These are phyloP conservation scores for Seriola rivoliana DNA, from an alignment of 2,113 vertebrate genomes.

Conservation along the genomic window DNA sequence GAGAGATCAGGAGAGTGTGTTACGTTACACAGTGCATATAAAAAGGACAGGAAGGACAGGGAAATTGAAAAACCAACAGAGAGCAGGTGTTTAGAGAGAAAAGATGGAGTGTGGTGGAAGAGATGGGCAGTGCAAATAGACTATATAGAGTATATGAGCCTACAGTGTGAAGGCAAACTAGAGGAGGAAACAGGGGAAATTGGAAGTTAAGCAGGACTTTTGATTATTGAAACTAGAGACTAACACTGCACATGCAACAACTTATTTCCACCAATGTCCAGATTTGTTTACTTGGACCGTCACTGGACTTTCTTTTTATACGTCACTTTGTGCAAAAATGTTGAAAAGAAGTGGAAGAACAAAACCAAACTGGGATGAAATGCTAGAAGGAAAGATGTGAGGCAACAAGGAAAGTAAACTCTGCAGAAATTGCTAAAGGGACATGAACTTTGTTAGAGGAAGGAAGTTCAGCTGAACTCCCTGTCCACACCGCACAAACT, in stretches of 20 bases:
- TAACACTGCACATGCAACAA: background rate
- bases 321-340: too few relatives aligned
- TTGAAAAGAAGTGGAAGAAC: too few relatives aligned
- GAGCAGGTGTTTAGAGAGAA: constrained; percentile 34
- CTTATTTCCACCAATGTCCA: background rate
- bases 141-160: constrained; percentile 2
- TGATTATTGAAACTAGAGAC: background rate
- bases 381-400: background rate
- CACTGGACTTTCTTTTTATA: too few relatives aligned
- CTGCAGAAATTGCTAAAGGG: background rate
- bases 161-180: background rate
- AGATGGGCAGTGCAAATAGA: constrained; percentile 13
- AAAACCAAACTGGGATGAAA: background rate
- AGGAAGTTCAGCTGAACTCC: background rate
- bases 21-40: constrained; percentile 1
- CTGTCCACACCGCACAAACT: background rate
- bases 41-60: constrained; percentile 13
- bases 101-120: constrained; percentile 3
- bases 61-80: constrained; percentile 40
- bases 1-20: background rate
- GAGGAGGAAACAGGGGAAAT: background rate
- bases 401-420: too few relatives aligned
- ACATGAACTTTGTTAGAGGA: background rate
- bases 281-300: background rate
- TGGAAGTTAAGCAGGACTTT: background rate